Base-by-base conservation (phyloP, 2,113 vertebrate genomes). In the Gymnorhina tibicen region DNA sequence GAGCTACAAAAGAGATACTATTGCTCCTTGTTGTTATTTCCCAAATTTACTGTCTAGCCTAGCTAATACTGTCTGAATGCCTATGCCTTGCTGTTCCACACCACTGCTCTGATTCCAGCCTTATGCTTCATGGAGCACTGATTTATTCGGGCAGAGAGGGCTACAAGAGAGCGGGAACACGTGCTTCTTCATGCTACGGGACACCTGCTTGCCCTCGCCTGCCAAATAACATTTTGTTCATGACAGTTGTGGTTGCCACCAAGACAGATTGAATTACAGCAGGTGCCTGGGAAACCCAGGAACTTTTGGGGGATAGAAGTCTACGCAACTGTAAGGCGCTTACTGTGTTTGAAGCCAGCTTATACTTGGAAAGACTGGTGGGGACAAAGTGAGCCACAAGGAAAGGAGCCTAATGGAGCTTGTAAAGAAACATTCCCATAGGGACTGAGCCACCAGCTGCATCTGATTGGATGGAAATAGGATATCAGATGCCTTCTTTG, bases 171-270 rank as follows among this genome's bases (percentile, higher is more conserved):
- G 82, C 86, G 77, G 60, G 56, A 77, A 72, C 67, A 73, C 2
- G 11, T 35, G 37, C 7, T 26, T 39, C 87, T 50, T 73, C 74
- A 19, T 70, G 33, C 69, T 68, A 37, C 52, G 84, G 88, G 91
- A 86, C 79, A 95, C 91, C 91, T 96, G 92, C 60, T 93, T 88
- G 55, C 42, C 59, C 59, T 66, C 4, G 17, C 73, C 69, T 96
- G 94, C 92, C 94, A 97, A 93, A 79, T 52, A 96, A 56, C 78
- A 59, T 85, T 91, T 94, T 92, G 90, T 89, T 93, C 92, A 91
- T 1, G 76, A 50, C 62, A 64, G 46, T 95, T 96, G 75, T 94
- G 49, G 50, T 72, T 91, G 92, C 89, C 76, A 91, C 89, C 79
- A 94, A 92, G 76, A 87, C 85, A 97, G 95, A 96, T 11, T 87